Base-by-base conservation (phyloP, 2,888 invertebrate genomes). In the Autographa pulchrina region DNA sequence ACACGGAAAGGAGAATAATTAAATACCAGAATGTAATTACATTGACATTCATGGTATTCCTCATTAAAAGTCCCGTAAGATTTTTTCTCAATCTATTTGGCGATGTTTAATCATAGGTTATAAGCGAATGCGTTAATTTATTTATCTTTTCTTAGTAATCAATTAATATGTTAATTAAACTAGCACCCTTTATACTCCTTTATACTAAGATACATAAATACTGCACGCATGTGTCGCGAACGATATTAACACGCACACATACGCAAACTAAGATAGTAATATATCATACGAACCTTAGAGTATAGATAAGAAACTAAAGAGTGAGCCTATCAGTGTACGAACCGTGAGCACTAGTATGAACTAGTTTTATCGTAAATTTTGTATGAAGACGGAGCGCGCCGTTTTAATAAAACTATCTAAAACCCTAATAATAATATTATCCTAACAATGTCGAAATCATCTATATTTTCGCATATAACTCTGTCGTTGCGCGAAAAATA, bases 161-260 rank as follows among this genome's bases (percentile, higher is more conserved):
- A 88, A 91, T 91, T 90, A 88, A 88, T 87, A 91, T 91, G 90
- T 87, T 88, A 90, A 91, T 91, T 87, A 82, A 87, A 84, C 76
- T 84, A 87, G 87, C 85, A 81, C 86, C 85, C 84, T 85, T 82
- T 78, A 73, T 62, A 68, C 71, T 71, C 85, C 84, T 85, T 82
- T 78, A 73, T 62, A 68, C 71, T 71, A 74, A 59, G 56, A 75
- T 77, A 81, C 86, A 85, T 82, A 81, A 87, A 85, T 82, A 81
- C 77, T 83, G 87, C 89, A 88, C 85, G 81, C 80, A 85, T 88
- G 85, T 89, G 88, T 88, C 82, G 86, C 86, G 89, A 81, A 73
- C 81, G 79, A 81, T 86, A 80, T 76, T 77, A 78, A 80, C 82
- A 68, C 81, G 80, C 69, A 78, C 67, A 61, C 32, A 59, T 9